Base-by-base conservation (phyloP, 1,140 invertebrate genomes). In the Papilio polytes region DNA sequence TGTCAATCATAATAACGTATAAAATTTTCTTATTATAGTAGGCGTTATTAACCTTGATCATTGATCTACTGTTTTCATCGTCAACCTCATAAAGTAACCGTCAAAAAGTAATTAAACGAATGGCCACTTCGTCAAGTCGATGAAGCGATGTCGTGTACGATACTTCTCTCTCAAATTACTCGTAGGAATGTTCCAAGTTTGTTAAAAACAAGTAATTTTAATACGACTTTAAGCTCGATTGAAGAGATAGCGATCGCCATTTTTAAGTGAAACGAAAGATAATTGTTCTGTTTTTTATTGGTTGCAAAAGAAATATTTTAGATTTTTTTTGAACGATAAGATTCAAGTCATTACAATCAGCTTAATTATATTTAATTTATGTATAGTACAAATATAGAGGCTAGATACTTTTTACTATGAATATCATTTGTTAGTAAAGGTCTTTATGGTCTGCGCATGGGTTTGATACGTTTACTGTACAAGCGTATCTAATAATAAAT, bases 101-200 rank as follows among this genome's bases (percentile, higher is more conserved):
- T 83, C 86, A 84, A 78, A 83, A 77, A 84, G 81, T 86, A 86
- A 87, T 86, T 87, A 87, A 80, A 86, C 78, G 70, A 76, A 74
- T 80, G 81, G 66, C 70, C 78, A 82, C 80, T 70, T 80, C 74
- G 59, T 80, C 77, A 81, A 84, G 79, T 83, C 79, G 80, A 84
- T 85, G 82, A 81, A 81, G 78, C 66, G 85, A 84, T 84, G 76
- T 76, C 79, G 74, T 82, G 81, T 56, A 80, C 79, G 83, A 86
- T 86, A 84, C 73, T 74, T 82, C 26, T 31, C 10, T 63, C 59
- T 70, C 6, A 70, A 70, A 70, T 70, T 31, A 70, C 26, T 15
- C 26, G 13, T 15, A 15, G 26, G 26, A 31, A 31, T 70, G 63
- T 41, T 41, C 63, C 6, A 36, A 70, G 3, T 31, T 36, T 70